Base-by-base conservation (phyloP, 2,113 vertebrate genomes). In the Martes martes region DNA sequence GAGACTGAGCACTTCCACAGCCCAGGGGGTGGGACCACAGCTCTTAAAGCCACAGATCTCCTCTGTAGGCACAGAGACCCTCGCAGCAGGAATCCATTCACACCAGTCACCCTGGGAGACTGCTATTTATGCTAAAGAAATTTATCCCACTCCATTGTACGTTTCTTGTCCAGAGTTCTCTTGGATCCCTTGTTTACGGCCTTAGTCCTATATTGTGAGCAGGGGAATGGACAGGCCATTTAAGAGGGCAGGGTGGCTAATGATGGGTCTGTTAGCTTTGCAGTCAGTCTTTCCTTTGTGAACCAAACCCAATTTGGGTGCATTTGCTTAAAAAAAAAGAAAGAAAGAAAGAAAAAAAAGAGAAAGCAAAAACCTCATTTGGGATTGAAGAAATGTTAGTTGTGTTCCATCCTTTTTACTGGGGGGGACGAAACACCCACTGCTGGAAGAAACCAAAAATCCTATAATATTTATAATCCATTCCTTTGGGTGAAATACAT, bases 81-180 rank as follows among this genome's bases (percentile, higher is more conserved):
- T 98, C 98, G 52, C 98, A 97, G 98, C 96, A 19, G 98, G 98
- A 95, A 91, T 79, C 96, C 97, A 98, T 98, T 98, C 98, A 98
- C 95, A 96, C 88, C 95, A 98, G 98, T 98, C 98, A 98, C 98
- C 98, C 96, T 98, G 97, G 97, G 98, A 98, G 97, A 98, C 97
- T 98, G 98, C 97, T 98, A 98, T 98, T 98, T 98, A 97, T 97
- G 97, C 98, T 97, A 98, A 98, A 97, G 98, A 98, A 98, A 98
- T 98, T 94, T 98, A 98, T 97, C 98, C 98, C 98, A 83, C 96
- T 96, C 97, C 96, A 98, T 98, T 98, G 97, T 97, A 85, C 52
- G 88, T 94, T 97, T 95, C 98, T 98, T 98, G 98, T 98, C 97
- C 96, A 95, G 94, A 92, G 96, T 95, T 89, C 95, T 65, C 97